Evolutionary conservation across 2,113 vertebrate species (phyloP), one percentile per base, ranked within the genome.

Genomic region (Sakesphorus luctuosus): DNA sequence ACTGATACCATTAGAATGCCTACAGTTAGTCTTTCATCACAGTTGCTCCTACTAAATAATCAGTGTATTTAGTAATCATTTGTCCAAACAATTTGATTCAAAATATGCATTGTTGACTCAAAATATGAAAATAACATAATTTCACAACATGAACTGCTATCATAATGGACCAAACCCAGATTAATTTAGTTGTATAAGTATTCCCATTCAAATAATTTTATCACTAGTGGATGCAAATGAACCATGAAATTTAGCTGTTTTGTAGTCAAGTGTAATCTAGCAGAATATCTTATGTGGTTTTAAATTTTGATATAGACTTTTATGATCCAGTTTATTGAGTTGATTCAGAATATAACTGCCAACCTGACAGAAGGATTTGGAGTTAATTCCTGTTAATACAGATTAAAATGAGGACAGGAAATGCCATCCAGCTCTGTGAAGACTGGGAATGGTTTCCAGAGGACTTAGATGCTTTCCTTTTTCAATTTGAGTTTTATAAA

Each of bases 161-260:
- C 36, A 83, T 82, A 89, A 94, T 73, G n/a, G 33, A 82, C 46
- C n/a, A 62, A 96, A 93, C 29, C 28, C 50, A 55, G 46, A 33
- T 93, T 93, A 91, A 94, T 84, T 94, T 87, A 77, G 58, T 90
- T 85, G 72, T 69, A 29, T 80, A 79, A 91, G 29, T 85, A 90
- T 73, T 94, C 49, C 63, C 35, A 69, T 93, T 90, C 84, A 83
- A 73, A 87, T 90, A 1, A 91, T 91, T 83, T 93, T 68, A 90
- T 79, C 89, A 76, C 67, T 91, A 91, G 89, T 7, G 1, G 40
- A 46, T 94, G 55, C 25, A 97, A 96, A 94, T 58, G 92, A 88
- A 90, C 78, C 82, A 83, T 88, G 88, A 95, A 93, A 95, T 97
- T 90, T 83, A 83, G 47, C 71, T 90, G 62, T 83, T 95, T 94